Evolutionary conservation across 37 sponge, comb jelly and placozoan genomes (phyloP).

Genomic region (Halisarca cf. caerulea): DNA sequence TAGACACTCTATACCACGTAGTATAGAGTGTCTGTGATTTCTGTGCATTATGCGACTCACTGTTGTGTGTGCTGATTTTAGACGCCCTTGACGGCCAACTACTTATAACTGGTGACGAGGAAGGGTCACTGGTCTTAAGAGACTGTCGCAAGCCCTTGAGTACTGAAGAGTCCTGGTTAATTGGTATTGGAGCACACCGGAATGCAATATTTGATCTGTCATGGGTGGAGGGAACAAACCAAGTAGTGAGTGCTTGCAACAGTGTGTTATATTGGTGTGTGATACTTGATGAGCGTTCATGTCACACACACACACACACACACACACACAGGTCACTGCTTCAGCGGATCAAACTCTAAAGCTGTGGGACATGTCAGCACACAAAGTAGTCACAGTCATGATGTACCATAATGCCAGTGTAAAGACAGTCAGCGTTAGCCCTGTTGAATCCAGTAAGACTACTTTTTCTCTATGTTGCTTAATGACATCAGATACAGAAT

Average conservation of each 20-base stretch:
- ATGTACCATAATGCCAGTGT: constrained; percentile 56
- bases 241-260: constrained; percentile 25
- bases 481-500: not conserved
- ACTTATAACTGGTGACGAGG: constrained; percentile 71
- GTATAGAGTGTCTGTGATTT: too few relatives aligned
- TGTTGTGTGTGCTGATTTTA: too few relatives aligned
- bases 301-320: not conserved
- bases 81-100: constrained; percentile 59
- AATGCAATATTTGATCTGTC: constrained; percentile 79
- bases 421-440: constrained; percentile 56
- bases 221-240: constrained; percentile 39
- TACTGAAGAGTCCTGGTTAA: not conserved
- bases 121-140: constrained; percentile 55
- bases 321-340: constrained; percentile 51
- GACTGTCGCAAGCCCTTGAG: constrained; percentile 31
- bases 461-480: not conserved
- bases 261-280: not conserved
- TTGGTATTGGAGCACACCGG: constrained; percentile 45
- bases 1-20: too few relatives aligned
- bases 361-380: constrained; percentile 63
- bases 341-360: constrained; percentile 57
- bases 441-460: constrained; percentile 48
- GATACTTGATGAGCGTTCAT: not conserved
- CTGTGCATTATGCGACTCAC: too few relatives aligned
- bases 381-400: not conserved